Percentiles rank a stretch among this genome's conserved stretches.
Conservation (phyloP, 2,888 invertebrate genomes). For the Clitarchus hookeri region DNA sequence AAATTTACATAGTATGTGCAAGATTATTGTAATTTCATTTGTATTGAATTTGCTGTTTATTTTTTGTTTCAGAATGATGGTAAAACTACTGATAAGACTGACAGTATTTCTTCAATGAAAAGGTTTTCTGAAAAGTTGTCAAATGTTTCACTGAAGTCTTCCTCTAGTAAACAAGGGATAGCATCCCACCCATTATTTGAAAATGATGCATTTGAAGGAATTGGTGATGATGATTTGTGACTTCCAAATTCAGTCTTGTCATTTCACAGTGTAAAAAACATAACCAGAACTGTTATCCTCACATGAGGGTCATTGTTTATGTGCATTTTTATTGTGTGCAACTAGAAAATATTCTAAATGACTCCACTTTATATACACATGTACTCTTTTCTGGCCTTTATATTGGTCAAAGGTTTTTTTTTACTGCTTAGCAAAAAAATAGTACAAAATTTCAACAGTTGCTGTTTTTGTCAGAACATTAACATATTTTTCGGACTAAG, state of each 20-base stretch:
- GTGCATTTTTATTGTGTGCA: background rate
- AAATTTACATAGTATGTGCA: no score
- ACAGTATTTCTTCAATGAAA: slow-evolving; percentile 69
- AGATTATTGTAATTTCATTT: background rate
- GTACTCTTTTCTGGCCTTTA: background rate
- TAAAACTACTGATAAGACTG: slow-evolving; percentile 58
- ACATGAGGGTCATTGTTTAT: background rate
- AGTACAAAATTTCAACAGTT: no score
- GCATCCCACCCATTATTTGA: slow-evolving; percentile 70
- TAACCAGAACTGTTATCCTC: background rate
- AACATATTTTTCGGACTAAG: no score
- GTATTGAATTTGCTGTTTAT: background rate
- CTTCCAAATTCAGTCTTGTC: background rate
- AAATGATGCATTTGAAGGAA: slow-evolving; percentile 92
- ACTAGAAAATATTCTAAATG: background rate
- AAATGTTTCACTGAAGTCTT: slow-evolving; percentile 44
- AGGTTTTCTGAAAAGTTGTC: slow-evolving; percentile 73
- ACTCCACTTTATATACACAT: background rate
- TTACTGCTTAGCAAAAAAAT: background rate
- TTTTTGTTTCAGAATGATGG: slow-evolving; percentile 61
- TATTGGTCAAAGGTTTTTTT: background rate
- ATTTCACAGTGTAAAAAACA: background rate
- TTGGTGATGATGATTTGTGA: slow-evolving; percentile 86
- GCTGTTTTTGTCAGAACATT: no score
- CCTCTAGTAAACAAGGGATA: slow-evolving; percentile 45